Evolutionary conservation across 2,797 vertebrate genomes (phyloP).

Genomic region (Mormyrops boulengeri): DNA sequence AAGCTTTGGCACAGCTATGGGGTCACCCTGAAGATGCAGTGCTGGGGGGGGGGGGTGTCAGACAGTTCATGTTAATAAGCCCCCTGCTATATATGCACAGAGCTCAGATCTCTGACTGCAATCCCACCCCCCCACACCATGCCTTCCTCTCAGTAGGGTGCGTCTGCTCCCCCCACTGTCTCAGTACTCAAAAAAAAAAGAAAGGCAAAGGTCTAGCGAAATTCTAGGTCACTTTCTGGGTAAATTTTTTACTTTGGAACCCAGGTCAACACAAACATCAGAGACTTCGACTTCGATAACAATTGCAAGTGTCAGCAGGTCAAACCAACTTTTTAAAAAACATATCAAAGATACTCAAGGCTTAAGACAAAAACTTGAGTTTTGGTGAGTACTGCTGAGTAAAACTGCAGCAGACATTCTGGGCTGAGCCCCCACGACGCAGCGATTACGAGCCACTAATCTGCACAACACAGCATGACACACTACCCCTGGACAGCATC

Average conservation of each 20-base stretch:
- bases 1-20: constrained; percentile 46
- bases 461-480: background rate
- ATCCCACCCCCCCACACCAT: background rate
- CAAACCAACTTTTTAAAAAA: background rate
- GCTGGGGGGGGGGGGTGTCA: constrained; percentile 26
- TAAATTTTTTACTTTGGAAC: background rate
- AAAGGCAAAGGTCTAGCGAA: background rate
- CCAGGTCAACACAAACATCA: background rate
- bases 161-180: background rate
- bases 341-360: background rate
- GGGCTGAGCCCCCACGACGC: background rate
- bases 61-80: background rate
- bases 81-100: background rate
- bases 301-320: background rate
- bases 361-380: background rate
- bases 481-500: background rate
- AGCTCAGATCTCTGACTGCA: background rate
- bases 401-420: background rate
- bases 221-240: background rate
- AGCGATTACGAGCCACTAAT: background rate
- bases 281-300: background rate
- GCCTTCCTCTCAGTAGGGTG: background rate
- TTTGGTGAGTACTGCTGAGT: background rate
- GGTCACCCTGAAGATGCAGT: constrained; percentile 39
- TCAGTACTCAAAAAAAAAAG: background rate